Percentiles rank a stretch among this genome's conserved stretches.
phyloP scores from a whole-genome alignment of 2,797 vertebrate species.

The Phalloptychus januarius region DNA sequence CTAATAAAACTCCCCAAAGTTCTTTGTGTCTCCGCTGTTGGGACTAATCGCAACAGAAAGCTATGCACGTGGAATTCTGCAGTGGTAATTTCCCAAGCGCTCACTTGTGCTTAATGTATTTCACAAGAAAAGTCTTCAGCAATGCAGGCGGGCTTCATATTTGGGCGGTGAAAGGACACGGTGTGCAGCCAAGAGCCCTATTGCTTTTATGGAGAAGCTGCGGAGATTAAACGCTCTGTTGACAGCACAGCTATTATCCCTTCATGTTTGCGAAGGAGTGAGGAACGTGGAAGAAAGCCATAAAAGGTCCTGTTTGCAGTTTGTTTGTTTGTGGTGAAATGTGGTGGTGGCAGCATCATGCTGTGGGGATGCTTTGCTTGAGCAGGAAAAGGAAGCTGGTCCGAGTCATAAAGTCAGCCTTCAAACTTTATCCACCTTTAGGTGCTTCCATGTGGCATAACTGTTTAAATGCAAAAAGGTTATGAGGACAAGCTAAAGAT shows the following conservation, averaged over 20 bases:
- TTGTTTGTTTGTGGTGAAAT: no score
- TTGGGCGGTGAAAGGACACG: neutral
- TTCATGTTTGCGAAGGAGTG: neutral
- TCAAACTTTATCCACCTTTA: neutral
- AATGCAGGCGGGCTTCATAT: neutral
- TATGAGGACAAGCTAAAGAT: neutral
- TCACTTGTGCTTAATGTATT: neutral
- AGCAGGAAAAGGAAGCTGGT: neutral
- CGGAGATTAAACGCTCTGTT: neutral
- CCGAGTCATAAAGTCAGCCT: neutral
- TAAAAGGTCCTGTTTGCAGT: neutral
- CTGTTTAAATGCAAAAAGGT: neutral
- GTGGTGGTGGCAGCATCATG: neutral
- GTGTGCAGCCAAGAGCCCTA: neutral
- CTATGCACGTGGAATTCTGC: neutral
- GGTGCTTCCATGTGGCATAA: neutral
- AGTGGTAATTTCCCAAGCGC: neutral
- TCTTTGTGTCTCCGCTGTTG: neutral
- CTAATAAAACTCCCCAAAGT: conserved; percentile 1
- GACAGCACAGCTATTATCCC: neutral
- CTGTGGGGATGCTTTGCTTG: neutral
- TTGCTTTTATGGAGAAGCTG: neutral
- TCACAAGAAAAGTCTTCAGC: neutral
- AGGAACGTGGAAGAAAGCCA: neutral
- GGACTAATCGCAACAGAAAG: neutral